These are phyloP conservation scores for Cheiracanthium punctorium DNA, from an alignment of 2,888 invertebrate species.

Conservation along the genomic window DNA sequence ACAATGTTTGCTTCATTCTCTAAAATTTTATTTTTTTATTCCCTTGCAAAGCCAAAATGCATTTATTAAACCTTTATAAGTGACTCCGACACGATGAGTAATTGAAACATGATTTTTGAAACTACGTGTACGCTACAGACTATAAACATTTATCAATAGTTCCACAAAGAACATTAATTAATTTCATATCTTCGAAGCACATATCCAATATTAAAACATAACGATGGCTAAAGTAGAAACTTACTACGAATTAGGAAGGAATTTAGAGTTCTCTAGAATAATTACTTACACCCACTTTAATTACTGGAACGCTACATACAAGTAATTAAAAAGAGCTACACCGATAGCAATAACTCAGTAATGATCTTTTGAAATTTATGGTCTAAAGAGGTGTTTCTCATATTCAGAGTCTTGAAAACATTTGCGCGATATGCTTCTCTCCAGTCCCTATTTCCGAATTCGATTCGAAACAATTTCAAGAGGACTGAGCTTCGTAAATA, in stretches of 20 bases:
- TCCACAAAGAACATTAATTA: too few species aligned
- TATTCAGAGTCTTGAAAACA: background rate
- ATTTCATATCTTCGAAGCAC: too few species aligned
- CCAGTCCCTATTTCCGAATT: background rate
- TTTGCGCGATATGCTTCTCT: background rate
- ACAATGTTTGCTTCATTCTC: too few species aligned
- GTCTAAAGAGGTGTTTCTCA: constrained; percentile 4
- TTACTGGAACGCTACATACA: background rate
- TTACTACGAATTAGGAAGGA: background rate
- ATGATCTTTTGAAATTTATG: constrained; percentile 10
- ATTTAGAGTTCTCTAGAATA: background rate
- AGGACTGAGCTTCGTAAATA: too few species aligned
- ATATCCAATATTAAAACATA: background rate
- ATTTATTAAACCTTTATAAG: too few species aligned
- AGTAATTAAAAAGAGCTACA: constrained; percentile 4
- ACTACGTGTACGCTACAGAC: too few species aligned
- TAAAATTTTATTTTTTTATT: too few species aligned
- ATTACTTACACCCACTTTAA: background rate
- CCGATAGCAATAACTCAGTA: background rate
- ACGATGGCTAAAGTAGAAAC: background rate
- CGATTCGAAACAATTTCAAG: too few species aligned
- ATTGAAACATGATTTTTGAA: too few species aligned
- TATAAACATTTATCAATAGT: too few species aligned
- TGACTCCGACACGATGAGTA: too few species aligned
- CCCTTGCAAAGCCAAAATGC: too few species aligned